These are phyloP conservation scores for Tragelaphus imberbis DNA, from an alignment of 2,113 vertebrate genomes.

Conservation along the genomic window DNA sequence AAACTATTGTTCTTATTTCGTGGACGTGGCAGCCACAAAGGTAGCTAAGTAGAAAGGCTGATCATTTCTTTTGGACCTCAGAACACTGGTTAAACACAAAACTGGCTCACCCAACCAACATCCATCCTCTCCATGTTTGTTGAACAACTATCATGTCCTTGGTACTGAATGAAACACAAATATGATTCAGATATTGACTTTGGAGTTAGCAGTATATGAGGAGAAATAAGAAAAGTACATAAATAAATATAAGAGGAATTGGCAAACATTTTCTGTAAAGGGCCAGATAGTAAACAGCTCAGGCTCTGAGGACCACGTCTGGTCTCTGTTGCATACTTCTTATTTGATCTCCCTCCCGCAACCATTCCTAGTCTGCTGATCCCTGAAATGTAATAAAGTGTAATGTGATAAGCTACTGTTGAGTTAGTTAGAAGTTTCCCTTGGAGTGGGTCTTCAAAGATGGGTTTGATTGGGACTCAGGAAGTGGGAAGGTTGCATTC, in stretches of 20 bases:
- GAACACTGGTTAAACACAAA: neutral
- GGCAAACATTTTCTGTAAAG: neutral
- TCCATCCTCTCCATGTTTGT: neutral
- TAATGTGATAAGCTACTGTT: neutral
- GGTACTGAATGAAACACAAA: neutral
- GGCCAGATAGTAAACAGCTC: neutral
- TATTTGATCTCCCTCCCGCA: neutral
- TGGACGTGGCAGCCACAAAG: neutral
- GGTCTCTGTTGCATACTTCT: neutral
- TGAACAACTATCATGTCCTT: neutral
- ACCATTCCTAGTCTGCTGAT: neutral
- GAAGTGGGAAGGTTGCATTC: neutral
- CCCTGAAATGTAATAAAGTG: neutral
- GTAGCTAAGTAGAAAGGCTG: neutral
- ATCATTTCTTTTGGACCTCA: neutral
- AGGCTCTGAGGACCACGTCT: neutral
- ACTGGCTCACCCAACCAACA: neutral
- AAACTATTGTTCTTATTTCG: neutral
- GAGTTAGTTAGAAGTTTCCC: conserved; percentile 5
- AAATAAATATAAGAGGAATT: neutral
- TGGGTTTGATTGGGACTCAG: neutral
- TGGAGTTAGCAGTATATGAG: neutral
- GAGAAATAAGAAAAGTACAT: neutral
- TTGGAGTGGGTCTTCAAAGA: neutral
- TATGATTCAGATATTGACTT: neutral